phyloP scores from a whole-genome alignment of 2,888 invertebrate genomes.

The Teleogryllus oceanicus region DNA sequence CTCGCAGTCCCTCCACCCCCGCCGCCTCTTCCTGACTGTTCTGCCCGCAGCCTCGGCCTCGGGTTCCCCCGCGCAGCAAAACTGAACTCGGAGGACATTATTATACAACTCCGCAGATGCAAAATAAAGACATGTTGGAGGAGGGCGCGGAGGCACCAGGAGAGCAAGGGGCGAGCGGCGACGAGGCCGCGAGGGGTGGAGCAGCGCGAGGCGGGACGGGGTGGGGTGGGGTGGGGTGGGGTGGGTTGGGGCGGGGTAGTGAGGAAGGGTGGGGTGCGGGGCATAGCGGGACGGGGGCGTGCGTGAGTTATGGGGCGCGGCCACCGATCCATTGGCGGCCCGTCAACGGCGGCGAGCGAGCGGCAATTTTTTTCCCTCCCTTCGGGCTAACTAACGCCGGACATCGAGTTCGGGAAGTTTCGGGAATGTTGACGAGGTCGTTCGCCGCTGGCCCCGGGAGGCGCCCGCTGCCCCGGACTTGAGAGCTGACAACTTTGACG shows the following conservation, averaged over 20 bases:
- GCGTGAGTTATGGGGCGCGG: neutral
- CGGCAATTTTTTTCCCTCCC: neutral
- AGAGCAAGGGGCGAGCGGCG: neutral
- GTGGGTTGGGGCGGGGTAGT: neutral
- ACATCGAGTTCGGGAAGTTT: neutral
- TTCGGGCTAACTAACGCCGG: neutral
- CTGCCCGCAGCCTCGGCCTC: neutral
- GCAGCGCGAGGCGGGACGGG: neutral
- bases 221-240: neutral
- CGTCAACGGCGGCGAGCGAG: neutral
- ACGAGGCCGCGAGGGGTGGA: neutral
- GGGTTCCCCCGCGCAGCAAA: neutral
- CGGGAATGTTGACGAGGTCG: neutral
- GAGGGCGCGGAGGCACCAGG: neutral
- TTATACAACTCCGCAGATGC: conserved; percentile 11
- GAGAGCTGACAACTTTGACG: neutral
- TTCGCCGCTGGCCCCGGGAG: neutral
- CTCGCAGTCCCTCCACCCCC: neutral
- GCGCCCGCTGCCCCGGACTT: neutral
- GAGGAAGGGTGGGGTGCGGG: too few relatives aligned
- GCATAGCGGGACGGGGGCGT: neutral
- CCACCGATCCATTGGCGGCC: neutral
- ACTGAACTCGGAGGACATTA: conserved; percentile 18
- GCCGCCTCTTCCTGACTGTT: neutral
- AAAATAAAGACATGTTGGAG: neutral